A percentile compares a stretch with the other conserved stretches of the same genome.
Conservation (phyloP, 2,113 vertebrate species). For the Centropristis striata region DNA sequence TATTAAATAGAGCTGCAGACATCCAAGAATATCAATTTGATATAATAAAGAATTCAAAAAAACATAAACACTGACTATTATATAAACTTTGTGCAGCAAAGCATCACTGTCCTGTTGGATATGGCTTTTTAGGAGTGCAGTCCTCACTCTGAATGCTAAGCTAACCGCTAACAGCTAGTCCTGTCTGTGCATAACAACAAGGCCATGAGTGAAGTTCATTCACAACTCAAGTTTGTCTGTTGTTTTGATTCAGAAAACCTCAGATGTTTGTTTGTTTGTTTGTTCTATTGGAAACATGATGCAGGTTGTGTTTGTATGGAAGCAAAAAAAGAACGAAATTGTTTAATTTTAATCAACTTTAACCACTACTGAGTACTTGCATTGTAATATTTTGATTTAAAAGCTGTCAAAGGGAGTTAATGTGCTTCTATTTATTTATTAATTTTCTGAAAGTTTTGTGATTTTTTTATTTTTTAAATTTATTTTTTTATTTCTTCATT, state of each 20-base stretch:
- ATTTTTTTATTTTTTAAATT: background rate
- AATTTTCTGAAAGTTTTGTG: no score
- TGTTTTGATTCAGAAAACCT: background rate
- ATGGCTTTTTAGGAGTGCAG: conserved; percentile 87
- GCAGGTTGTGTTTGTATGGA: background rate
- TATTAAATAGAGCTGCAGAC: conserved; percentile 91
- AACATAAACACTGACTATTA: conserved; percentile 85
- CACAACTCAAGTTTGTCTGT: background rate
- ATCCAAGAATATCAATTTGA: conserved; percentile 93
- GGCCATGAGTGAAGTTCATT: conserved; percentile 69
- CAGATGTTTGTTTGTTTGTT: background rate
- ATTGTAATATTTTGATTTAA: background rate
- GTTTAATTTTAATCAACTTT: background rate
- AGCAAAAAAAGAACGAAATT: conserved; percentile 4
- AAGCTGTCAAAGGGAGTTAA: background rate
- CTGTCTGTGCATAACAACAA: conserved; percentile 88
- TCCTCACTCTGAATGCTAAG: conserved; percentile 85
- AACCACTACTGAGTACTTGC: background rate
- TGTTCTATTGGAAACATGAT: background rate
- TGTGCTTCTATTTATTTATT: background rate
- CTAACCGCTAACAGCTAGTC: conserved; percentile 64
- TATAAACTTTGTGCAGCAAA: conserved; percentile 89
- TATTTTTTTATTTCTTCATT: no score
- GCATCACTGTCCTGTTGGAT: conserved; percentile 83
- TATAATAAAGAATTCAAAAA: conserved; percentile 82